Evolutionary conservation across 1,140 invertebrate species (phyloP).

Genomic region (Macrosteles quadrilineatus): DNA sequence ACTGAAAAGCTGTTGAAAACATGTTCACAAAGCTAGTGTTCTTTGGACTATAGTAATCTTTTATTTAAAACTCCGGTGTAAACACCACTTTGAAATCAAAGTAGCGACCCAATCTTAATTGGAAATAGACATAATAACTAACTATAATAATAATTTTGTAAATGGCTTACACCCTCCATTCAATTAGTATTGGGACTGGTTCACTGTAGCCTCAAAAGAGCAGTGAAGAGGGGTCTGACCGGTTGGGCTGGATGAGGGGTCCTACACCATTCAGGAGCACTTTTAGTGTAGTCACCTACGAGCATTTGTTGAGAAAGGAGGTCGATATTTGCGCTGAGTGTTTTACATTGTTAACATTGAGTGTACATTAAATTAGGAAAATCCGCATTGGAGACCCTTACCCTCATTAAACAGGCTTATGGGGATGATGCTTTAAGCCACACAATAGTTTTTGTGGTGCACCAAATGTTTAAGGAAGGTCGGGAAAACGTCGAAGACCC

Average conservation of each 20-base stretch:
- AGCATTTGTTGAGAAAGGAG: neutral
- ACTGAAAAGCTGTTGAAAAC: too few relatives aligned
- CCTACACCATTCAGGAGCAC: neutral
- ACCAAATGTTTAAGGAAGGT: conserved; percentile 31
- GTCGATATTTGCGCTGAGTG: neutral
- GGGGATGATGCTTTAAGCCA: conserved; percentile 26
- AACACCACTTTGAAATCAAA: too few relatives aligned
- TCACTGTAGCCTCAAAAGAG: neutral
- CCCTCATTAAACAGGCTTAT: conserved; percentile 29
- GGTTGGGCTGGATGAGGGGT: neutral
- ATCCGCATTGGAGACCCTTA: conserved; percentile 34
- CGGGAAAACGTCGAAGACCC: conserved; percentile 32
- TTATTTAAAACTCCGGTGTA: too few relatives aligned
- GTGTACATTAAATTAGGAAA: conserved; percentile 34
- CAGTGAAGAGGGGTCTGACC: neutral
- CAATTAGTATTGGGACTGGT: neutral
- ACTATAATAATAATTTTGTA: too few relatives aligned
- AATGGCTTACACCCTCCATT: too few relatives aligned
- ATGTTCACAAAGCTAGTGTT: too few relatives aligned
- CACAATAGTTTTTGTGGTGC: conserved; percentile 28
- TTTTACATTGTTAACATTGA: conserved; percentile 19
- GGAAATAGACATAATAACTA: too few relatives aligned
- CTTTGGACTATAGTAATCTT: too few relatives aligned
- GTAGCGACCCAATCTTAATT: too few relatives aligned
- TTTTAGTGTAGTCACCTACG: neutral